phyloP scores from a whole-genome alignment of 2,797 vertebrate genomes.

The Serranus cabrilla region DNA sequence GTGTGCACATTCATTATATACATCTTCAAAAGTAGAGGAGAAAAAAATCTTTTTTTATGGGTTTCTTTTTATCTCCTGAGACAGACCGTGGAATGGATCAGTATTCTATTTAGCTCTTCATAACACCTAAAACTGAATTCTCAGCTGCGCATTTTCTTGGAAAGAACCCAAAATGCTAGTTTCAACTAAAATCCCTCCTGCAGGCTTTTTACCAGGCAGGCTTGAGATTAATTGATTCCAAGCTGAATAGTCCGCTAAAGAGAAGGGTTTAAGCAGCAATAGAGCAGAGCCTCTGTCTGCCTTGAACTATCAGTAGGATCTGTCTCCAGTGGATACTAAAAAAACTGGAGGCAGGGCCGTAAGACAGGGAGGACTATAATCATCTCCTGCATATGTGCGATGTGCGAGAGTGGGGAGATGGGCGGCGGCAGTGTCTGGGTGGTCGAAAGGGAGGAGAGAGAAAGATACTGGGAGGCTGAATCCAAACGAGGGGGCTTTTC shows the following conservation, averaged over 20 bases:
- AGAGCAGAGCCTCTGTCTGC: constrained; percentile 68
- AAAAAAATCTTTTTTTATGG: constrained; percentile 26
- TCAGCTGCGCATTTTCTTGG: constrained; percentile 52
- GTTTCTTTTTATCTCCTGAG: constrained; percentile 56
- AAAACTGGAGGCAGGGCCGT: constrained; percentile 78
- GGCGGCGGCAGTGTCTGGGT: constrained; percentile 84
- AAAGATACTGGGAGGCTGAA: constrained; percentile 77
- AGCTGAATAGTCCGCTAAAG: constrained; percentile 74
- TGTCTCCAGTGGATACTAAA: constrained; percentile 79
- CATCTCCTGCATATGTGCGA: constrained; percentile 79
- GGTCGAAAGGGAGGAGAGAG: constrained; percentile 81
- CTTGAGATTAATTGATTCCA: constrained; percentile 79
- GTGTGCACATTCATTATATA: constrained; percentile 60
- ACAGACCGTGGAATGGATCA: constrained; percentile 56
- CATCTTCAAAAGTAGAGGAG: constrained; percentile 62
- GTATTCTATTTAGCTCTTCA: constrained; percentile 63
- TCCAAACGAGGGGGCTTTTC: constrained; percentile 81
- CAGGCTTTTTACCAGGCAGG: constrained; percentile 67
- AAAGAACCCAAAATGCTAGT: constrained; percentile 54
- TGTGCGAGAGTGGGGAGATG: constrained; percentile 64
- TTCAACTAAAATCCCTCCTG: constrained; percentile 70
- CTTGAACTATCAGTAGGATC: constrained; percentile 77
- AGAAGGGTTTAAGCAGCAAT: constrained; percentile 71
- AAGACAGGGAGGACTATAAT: constrained; percentile 83
- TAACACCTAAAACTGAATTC: constrained; percentile 66